phyloP scores from a whole-genome alignment of 2,888 invertebrate species.

The Drosophila incognita region DNA sequence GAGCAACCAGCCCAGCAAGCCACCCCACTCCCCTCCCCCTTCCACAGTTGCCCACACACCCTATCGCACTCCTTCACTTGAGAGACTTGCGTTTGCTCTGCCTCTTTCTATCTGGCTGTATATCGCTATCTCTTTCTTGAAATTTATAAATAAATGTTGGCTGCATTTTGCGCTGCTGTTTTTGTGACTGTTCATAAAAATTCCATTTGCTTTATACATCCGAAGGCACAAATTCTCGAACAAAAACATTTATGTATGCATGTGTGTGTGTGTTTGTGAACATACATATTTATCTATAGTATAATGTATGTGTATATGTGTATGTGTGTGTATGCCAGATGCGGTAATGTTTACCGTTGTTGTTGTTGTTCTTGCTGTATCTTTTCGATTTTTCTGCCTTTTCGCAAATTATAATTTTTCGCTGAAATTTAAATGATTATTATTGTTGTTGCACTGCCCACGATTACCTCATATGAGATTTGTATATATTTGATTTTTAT shows the following conservation, averaged over 20 bases:
- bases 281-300: constrained; percentile 6
- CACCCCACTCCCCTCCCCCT: neutral
- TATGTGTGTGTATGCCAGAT: constrained; percentile 38
- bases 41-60: neutral
- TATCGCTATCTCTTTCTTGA: constrained; percentile 41
- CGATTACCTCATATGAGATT: constrained; percentile 62
- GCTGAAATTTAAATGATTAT: constrained; percentile 25
- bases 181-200: constrained; percentile 65
- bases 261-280: neutral
- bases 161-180: constrained; percentile 62
- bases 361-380: constrained; percentile 14
- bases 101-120: constrained; percentile 15
- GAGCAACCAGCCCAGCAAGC: neutral
- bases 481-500: neutral
- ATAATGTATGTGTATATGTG: neutral
- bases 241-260: constrained; percentile 27
- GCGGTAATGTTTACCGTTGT: constrained; percentile 66
- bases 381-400: constrained; percentile 31
- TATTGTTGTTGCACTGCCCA: constrained; percentile 37
- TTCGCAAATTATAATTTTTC: constrained; percentile 46
- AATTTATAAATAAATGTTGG: constrained; percentile 70
- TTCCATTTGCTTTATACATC: constrained; percentile 64
- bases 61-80: neutral
- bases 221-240: constrained; percentile 44
- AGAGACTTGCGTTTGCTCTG: constrained; percentile 23